These are phyloP conservation scores for Diglossa cyanea DNA, from an alignment of 2,797 vertebrate genomes.

Conservation along the genomic window DNA sequence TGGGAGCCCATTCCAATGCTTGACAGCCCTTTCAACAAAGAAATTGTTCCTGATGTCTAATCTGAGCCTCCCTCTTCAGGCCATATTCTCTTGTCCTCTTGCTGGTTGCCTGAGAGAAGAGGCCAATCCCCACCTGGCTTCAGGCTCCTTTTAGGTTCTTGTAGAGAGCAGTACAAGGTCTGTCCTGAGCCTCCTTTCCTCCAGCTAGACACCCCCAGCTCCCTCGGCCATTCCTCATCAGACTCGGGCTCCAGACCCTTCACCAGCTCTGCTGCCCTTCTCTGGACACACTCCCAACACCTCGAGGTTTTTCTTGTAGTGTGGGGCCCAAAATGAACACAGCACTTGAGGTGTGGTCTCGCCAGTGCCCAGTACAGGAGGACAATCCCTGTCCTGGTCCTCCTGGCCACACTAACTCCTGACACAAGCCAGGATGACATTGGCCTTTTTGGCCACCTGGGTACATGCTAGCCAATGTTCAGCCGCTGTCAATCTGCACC, in stretches of 20 bases:
- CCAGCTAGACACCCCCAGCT: not conserved
- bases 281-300: not conserved
- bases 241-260: not conserved
- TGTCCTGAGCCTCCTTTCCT: not conserved
- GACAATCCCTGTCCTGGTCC: not conserved
- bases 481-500: too few species aligned
- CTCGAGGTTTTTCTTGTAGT: not conserved
- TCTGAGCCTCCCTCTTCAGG: not conserved
- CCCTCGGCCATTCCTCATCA: fast-evolving
- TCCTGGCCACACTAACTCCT: not conserved
- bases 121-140: too few species aligned
- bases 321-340: not conserved
- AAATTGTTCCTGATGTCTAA: not conserved
- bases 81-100: not conserved
- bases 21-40: not conserved
- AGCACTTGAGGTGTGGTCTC: not conserved
- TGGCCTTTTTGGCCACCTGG: not conserved
- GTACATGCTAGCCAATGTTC: not conserved
- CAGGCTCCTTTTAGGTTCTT: not conserved
- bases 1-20: not conserved
- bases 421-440: not conserved
- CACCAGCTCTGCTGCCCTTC: not conserved
- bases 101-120: not conserved
- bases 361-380: fast-evolving
- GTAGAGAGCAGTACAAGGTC: fast-evolving